These are phyloP conservation scores for Sphaerophoria rueppellii DNA, from an alignment of 2,888 invertebrate genomes.

Conservation along the genomic window DNA sequence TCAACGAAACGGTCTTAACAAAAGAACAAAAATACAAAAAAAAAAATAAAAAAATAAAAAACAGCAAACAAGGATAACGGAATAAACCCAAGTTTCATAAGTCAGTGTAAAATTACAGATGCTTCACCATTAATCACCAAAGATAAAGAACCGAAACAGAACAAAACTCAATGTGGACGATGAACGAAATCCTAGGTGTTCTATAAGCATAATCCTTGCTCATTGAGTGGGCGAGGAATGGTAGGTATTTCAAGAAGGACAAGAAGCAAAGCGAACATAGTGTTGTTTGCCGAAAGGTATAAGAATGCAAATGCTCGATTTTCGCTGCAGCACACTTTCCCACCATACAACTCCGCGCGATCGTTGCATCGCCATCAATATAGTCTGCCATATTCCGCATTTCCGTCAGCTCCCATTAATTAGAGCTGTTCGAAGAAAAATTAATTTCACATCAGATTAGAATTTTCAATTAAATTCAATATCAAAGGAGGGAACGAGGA, in stretches of 20 bases:
- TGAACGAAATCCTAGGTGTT: neutral
- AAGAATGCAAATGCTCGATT: slow-evolving; percentile 39
- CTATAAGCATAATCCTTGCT: slow-evolving; percentile 25
- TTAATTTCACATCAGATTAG: slow-evolving; percentile 79
- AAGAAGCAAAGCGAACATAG: too few relatives aligned
- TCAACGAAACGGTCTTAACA: slow-evolving; percentile 54
- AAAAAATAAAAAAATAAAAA: too few relatives aligned
- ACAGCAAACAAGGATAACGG: slow-evolving; percentile 34
- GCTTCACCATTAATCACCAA: slow-evolving; percentile 73
- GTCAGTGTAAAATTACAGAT: slow-evolving; percentile 68
- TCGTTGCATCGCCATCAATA: neutral
- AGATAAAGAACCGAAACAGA: slow-evolving; percentile 36
- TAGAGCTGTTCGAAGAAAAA: slow-evolving; percentile 68
- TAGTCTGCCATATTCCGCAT: neutral
- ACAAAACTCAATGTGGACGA: slow-evolving; percentile 6
- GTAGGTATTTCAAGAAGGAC: too few relatives aligned
- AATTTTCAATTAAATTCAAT: slow-evolving; percentile 80
- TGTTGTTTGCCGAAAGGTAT: too few relatives aligned
- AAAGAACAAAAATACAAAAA: slow-evolving; percentile 44
- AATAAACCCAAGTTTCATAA: slow-evolving; percentile 56
- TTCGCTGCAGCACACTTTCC: slow-evolving; percentile 3
- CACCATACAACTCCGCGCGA: too few relatives aligned
- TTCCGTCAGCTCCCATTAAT: slow-evolving; percentile 46
- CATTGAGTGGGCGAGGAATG: neutral
- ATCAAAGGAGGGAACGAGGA: slow-evolving; percentile 62